Conservation (phyloP, 2,888 invertebrate genomes). For the Hipparchia semele region DNA sequence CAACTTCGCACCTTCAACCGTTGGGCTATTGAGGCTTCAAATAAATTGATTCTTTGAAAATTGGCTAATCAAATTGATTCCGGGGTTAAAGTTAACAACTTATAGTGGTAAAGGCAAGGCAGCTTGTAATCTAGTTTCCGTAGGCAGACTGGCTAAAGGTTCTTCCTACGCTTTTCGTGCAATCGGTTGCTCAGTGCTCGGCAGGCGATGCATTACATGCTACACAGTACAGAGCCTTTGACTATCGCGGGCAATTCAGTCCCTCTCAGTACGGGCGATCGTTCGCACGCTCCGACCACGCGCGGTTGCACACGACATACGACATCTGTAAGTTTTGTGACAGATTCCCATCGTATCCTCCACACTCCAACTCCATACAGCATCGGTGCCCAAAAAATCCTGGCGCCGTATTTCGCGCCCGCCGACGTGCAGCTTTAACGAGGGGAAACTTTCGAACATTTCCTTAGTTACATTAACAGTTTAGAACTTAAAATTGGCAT, state of each 20-base stretch:
- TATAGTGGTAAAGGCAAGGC: neutral
- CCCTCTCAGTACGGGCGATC: constrained; percentile 57
- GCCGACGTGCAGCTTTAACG: constrained; percentile 33
- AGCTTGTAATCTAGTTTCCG: constrained; percentile 12
- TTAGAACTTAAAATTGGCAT: constrained; percentile 56
- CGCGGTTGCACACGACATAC: constrained; percentile 47
- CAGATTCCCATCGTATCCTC: constrained; percentile 52
- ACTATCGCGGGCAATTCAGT: constrained; percentile 48
- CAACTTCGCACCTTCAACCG: too few relatives aligned
- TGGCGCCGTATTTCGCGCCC: constrained; percentile 4
- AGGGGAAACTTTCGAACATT: constrained; percentile 43
- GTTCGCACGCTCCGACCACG: constrained; percentile 54
- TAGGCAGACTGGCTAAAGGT: constrained; percentile 8
- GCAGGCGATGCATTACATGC: constrained; percentile 32
- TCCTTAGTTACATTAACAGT: constrained; percentile 54
- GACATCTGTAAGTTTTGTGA: constrained; percentile 72
- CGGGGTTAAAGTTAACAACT: neutral
- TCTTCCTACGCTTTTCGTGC: constrained; percentile 32
- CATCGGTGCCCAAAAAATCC: constrained; percentile 21
- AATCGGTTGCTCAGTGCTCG: constrained; percentile 9
- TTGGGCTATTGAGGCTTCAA: too few relatives aligned
- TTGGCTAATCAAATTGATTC: neutral
- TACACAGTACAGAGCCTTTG: constrained; percentile 29
- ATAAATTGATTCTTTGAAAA: too few relatives aligned
- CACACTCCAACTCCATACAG: constrained; percentile 58